Evolutionary conservation across 1,140 invertebrate species (phyloP).

Genomic region (Polypedilum pembai): DNA sequence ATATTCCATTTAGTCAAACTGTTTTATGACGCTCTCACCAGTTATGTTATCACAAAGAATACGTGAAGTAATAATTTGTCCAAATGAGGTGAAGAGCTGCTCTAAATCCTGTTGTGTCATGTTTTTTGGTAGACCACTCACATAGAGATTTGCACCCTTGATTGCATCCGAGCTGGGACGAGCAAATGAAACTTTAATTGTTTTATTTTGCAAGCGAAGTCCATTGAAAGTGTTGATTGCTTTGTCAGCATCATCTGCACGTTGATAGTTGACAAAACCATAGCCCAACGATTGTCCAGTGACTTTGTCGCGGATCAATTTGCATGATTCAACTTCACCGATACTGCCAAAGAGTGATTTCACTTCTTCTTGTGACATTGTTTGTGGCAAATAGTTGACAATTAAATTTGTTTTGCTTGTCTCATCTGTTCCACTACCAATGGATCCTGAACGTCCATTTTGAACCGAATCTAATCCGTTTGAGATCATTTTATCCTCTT

Average conservation of each 20-base stretch:
- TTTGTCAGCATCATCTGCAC: slow-evolving; percentile 67
- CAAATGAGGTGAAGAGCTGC: slow-evolving; percentile 64
- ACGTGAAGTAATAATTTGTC: slow-evolving; percentile 71
- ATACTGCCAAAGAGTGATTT: slow-evolving; percentile 69
- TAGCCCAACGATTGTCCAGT: slow-evolving; percentile 76
- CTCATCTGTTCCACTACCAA: slow-evolving; percentile 43
- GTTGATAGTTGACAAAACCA: slow-evolving; percentile 76
- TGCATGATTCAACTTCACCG: slow-evolving; percentile 77
- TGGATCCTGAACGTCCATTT: slow-evolving; percentile 49
- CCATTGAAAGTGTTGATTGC: slow-evolving; percentile 74
- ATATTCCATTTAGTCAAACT: not conserved
- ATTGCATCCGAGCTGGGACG: slow-evolving; percentile 75
- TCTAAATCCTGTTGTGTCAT: slow-evolving; percentile 74
- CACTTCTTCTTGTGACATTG: slow-evolving; percentile 80
- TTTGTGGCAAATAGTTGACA: slow-evolving; percentile 80
- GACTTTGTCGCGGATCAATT: slow-evolving; percentile 75
- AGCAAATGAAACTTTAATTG: slow-evolving; percentile 78
- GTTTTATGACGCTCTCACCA: slow-evolving; percentile 36
- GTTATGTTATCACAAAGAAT: slow-evolving; percentile 75
- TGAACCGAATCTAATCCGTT: slow-evolving; percentile 30
- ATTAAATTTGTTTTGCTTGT: slow-evolving; percentile 64
- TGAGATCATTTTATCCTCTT: slow-evolving; percentile 29
- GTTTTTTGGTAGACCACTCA: slow-evolving; percentile 70
- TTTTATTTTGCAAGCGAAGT: slow-evolving; percentile 72
- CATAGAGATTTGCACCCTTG: slow-evolving; percentile 78